These are phyloP conservation scores for Forbesichthys agassizii DNA, from an alignment of 2,113 vertebrate species.

Conservation along the genomic window DNA sequence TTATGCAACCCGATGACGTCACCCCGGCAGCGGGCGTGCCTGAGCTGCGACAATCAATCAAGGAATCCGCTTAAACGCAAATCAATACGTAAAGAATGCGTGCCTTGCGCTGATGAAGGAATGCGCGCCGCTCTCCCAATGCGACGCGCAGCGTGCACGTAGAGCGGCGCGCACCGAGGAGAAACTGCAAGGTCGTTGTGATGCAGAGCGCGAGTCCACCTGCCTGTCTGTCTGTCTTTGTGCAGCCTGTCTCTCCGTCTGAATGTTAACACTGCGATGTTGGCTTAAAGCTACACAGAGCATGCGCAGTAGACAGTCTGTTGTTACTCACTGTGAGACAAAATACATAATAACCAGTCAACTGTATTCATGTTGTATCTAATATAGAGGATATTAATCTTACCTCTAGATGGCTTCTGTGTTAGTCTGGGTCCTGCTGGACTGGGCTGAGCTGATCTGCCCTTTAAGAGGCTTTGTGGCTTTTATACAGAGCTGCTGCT, in stretches of 20 bases:
- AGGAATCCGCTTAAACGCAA: neutral
- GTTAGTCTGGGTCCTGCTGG: neutral
- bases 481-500: constrained; percentile 57
- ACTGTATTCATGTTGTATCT: too few species aligned
- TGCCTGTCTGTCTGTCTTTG: too few species aligned
- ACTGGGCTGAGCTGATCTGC: neutral
- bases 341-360: too few species aligned
- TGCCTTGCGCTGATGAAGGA: neutral
- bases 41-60: neutral
- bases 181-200: neutral
- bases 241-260: too few species aligned
- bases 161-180: neutral
- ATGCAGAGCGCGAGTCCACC: too few species aligned
- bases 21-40: neutral
- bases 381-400: too few species aligned
- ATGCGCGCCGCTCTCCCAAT: neutral
- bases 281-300: too few species aligned
- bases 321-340: too few species aligned
- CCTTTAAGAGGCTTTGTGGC: constrained; percentile 40
- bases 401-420: neutral
- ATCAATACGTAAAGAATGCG: neutral
- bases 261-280: too few species aligned
- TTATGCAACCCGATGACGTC: constrained; percentile 13
- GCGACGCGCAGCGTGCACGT: neutral
- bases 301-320: too few species aligned